phyloP scores from a whole-genome alignment of 1,140 invertebrate species.

The Drosophila truncata region DNA sequence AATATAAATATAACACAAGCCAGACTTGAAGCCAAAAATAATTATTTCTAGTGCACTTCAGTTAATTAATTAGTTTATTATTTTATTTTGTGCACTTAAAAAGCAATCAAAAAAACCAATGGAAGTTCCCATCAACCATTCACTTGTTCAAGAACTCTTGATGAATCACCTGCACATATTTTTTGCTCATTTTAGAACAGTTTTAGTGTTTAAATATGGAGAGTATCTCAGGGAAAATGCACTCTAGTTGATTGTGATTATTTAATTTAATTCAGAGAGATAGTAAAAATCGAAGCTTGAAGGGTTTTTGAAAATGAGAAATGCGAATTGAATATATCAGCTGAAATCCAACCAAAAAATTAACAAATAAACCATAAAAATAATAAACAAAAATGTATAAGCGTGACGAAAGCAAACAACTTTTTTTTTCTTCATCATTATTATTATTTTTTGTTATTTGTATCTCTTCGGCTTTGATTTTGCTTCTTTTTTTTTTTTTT shows the following conservation, averaged over 20 bases:
- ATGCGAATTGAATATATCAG: not conserved
- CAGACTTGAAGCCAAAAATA: not conserved
- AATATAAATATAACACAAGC: not conserved
- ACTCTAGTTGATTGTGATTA: constrained; percentile 65
- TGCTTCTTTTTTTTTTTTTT: not conserved
- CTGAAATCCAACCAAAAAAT: constrained; percentile 18
- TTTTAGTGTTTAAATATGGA: not conserved
- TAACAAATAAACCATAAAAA: not conserved
- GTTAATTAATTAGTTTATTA: not conserved
- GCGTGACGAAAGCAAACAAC: constrained; percentile 64
- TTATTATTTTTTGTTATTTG: constrained; percentile 29
- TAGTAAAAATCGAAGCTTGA: constrained; percentile 49
- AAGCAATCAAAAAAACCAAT: not conserved
- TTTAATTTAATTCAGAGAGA: constrained; percentile 71
- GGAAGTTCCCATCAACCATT: constrained; percentile 1
- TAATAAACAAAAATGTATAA: constrained; percentile 49
- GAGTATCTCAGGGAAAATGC: constrained; percentile 45
- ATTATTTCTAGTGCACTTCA: not conserved
- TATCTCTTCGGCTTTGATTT: constrained; percentile 39
- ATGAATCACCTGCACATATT: constrained; percentile 6
- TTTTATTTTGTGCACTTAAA: not conserved
- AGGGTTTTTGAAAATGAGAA: constrained; percentile 29
- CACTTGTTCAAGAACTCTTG: constrained; percentile 16
- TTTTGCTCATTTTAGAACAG: not conserved
- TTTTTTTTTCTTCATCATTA: constrained; percentile 58